phyloP scores from a whole-genome alignment of 2,113 vertebrate species.

The Apodemus sylvaticus region DNA sequence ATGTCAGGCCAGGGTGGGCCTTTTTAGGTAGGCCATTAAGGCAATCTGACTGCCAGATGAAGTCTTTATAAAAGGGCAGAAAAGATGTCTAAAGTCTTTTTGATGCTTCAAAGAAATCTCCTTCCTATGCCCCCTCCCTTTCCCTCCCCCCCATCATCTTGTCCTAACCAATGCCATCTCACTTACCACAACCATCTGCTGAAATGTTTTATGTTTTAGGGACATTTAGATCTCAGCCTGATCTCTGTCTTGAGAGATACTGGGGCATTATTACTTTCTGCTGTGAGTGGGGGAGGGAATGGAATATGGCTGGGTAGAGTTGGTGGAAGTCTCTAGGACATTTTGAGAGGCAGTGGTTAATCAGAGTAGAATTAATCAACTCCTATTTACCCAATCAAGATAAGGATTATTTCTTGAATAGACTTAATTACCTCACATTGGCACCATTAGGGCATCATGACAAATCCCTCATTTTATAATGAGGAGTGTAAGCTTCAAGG shows the following conservation, averaged over 20 bases:
- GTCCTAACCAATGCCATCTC: constrained; percentile 47
- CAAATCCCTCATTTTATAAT: constrained; percentile 66
- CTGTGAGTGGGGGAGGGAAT: not conserved
- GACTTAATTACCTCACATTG: constrained; percentile 68
- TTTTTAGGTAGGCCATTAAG: constrained; percentile 86
- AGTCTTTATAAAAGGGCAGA: constrained; percentile 81
- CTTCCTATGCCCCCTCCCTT: constrained; percentile 1
- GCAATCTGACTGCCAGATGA: constrained; percentile 85
- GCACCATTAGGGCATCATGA: constrained; percentile 68
- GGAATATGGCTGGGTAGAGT: constrained; percentile 25
- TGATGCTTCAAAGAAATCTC: constrained; percentile 74
- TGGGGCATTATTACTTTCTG: constrained; percentile 52
- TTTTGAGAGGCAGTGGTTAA: constrained; percentile 65
- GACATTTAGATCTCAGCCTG: constrained; percentile 66
- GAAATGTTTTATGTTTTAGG: constrained; percentile 67
- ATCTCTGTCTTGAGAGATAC: constrained; percentile 51
- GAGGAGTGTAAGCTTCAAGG: constrained; percentile 64
- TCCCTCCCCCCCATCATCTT: constrained; percentile 24
- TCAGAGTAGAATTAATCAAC: constrained; percentile 75
- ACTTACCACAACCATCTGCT: constrained; percentile 62
- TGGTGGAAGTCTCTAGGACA: constrained; percentile 45
- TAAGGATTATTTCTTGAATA: constrained; percentile 78
- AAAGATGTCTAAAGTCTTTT: constrained; percentile 77
- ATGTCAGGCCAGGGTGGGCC: constrained; percentile 71
- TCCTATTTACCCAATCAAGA: constrained; percentile 79